Percentiles rank a stretch among this genome's conserved stretches.
Conservation (phyloP, 2,797 vertebrate species). For the Nannoperca australis region DNA sequence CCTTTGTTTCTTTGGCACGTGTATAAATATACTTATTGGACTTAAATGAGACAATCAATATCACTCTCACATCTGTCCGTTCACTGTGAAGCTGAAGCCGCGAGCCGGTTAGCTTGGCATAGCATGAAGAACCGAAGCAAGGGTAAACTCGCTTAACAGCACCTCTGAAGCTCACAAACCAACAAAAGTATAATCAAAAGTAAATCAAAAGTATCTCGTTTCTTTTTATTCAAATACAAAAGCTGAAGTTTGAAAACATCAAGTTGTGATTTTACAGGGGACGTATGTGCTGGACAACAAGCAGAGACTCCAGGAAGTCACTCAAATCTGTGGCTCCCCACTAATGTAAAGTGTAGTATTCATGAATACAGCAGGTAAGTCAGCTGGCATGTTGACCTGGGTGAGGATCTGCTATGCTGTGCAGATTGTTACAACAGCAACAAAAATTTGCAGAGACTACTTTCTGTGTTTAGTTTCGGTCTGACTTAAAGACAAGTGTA, state of each 20-base stretch:
- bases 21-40: not conserved
- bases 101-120: not conserved
- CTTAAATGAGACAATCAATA: not conserved
- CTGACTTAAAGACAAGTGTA: not conserved
- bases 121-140: not conserved
- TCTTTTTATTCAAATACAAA: no score
- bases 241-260: not conserved
- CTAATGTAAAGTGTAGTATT: not conserved
- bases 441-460: not conserved
- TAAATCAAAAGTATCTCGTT: no score
- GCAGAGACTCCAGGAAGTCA: not conserved
- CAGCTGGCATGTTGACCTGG: not conserved
- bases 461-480: not conserved
- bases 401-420: not conserved
- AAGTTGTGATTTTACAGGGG: not conserved
- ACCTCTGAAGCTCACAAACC: not conserved
- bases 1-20: not conserved
- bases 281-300: not conserved
- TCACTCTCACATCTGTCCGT: not conserved
- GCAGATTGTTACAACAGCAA: not conserved
- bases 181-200: no score
- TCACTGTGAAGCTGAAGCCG: not conserved
- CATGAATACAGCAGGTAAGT: not conserved
- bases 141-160: no score
- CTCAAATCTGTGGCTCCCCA: not conserved